Conservation (phyloP, 2,888 invertebrate species). For the Cataglyphis rosenhaueri region DNA sequence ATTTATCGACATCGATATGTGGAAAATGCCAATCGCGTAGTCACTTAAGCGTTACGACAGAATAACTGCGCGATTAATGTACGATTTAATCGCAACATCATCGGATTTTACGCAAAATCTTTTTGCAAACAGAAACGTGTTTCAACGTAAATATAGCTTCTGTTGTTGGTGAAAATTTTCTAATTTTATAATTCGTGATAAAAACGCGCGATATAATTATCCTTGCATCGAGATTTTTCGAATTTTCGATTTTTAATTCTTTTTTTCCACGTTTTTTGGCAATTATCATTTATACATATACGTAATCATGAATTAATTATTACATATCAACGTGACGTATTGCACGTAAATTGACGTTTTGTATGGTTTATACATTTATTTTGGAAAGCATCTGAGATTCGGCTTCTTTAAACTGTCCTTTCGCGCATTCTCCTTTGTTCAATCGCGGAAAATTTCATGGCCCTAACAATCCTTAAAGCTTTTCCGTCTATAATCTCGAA, state of each 20-base stretch:
- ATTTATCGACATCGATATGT: background rate
- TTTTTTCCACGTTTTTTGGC: background rate
- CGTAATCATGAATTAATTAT: slow-evolving; percentile 7
- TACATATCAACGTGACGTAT: background rate
- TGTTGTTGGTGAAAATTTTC: background rate
- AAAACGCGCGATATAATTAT: slow-evolving; percentile 1
- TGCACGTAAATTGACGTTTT: background rate
- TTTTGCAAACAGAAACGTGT: background rate
- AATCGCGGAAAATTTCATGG: slow-evolving; percentile 40
- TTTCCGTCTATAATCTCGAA: slow-evolving; percentile 65
- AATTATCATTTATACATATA: background rate
- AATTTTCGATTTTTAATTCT: background rate
- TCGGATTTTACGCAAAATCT: background rate
- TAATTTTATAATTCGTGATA: background rate
- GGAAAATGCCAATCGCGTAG: background rate
- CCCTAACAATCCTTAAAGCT: slow-evolving; percentile 34
- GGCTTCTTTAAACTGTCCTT: background rate
- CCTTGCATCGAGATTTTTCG: background rate
- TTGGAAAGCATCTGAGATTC: background rate
- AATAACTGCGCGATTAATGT: background rate
- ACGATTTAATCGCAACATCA: slow-evolving; percentile 14
- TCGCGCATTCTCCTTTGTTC: background rate
- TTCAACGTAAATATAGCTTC: background rate
- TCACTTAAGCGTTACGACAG: background rate
- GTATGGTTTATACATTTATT: background rate